phyloP scores from a whole-genome alignment of 2,888 invertebrate species.

The Rhingia campestris region DNA sequence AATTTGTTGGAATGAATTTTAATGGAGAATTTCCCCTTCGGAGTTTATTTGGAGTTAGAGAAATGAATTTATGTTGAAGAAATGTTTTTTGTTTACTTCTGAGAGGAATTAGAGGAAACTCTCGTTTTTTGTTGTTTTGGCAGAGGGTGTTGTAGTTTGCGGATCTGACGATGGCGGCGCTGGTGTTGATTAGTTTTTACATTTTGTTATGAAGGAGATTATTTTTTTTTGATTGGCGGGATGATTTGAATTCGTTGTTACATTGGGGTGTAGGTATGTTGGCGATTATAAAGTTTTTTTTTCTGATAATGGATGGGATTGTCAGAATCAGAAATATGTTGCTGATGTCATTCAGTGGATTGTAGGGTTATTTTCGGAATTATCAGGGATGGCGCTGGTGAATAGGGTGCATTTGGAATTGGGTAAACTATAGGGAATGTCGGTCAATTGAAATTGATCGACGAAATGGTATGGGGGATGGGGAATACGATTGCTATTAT shows the following conservation, averaged over 20 bases:
- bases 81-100: slow-evolving; percentile 67
- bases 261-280: background rate
- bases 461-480: no score
- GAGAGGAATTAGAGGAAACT: slow-evolving; percentile 42
- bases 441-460: no score
- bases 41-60: slow-evolving; percentile 8
- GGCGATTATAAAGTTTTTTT: background rate
- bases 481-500: no score
- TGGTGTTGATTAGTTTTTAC: slow-evolving; percentile 18
- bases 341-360: background rate
- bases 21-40: slow-evolving; percentile 27
- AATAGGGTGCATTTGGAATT: no score
- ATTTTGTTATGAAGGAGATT: background rate
- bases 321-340: background rate
- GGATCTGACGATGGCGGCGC: slow-evolving; percentile 52
- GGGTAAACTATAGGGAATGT: no score
- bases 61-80: slow-evolving; percentile 40
- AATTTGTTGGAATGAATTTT: slow-evolving; percentile 42
- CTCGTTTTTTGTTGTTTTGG: slow-evolving; percentile 1
- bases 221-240: slow-evolving; percentile 35
- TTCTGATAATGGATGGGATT: background rate
- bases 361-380: background rate
- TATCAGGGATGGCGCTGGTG: no score
- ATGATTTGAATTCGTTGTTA: slow-evolving; percentile 37
- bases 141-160: slow-evolving; percentile 24